Evolutionary conservation across 2,113 vertebrate genomes (phyloP).

Genomic region (Oncorhynchus clarkii): DNA sequence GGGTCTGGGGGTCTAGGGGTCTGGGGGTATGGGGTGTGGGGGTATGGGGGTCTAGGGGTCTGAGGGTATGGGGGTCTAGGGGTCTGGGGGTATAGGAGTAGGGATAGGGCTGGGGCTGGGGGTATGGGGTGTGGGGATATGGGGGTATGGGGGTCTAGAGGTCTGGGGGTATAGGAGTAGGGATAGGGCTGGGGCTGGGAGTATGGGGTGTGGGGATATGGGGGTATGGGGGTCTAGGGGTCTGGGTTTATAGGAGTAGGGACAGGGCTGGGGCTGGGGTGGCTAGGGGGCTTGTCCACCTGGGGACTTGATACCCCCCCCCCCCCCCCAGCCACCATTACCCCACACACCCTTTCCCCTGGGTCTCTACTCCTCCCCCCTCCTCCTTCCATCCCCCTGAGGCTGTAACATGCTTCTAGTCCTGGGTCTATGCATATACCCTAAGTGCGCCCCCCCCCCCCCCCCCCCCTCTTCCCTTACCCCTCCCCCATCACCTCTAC

Average conservation of each 20-base stretch:
- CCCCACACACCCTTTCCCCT: not conserved
- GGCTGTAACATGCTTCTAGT: slow-evolving; percentile 11
- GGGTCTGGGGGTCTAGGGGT: no score
- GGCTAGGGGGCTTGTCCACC: slow-evolving; percentile 21
- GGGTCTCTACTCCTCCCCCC: no score
- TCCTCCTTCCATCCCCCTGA: not conserved
- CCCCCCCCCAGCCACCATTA: slow-evolving; percentile 17
- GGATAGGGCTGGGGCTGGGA: no score
- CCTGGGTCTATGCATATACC: slow-evolving; percentile 70
- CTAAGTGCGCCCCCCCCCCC: slow-evolving; percentile 59
- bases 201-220: no score
- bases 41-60: no score
- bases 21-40: no score
- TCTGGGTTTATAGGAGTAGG: not conserved
- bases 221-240: no score
- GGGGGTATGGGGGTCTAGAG: no score
- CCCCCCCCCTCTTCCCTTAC: slow-evolving; percentile 19
- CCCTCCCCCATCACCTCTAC: slow-evolving; percentile 2
- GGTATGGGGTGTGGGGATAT: no score
- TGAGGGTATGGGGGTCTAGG: no score
- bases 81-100: no score
- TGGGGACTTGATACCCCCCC: slow-evolving; percentile 33
- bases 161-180: no score
- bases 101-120: not conserved
- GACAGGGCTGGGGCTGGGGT: not conserved